Percentiles rank a stretch among this genome's conserved stretches.
phyloP scores from a whole-genome alignment of 2,797 vertebrate species.

The Chloroceryle amazona region DNA sequence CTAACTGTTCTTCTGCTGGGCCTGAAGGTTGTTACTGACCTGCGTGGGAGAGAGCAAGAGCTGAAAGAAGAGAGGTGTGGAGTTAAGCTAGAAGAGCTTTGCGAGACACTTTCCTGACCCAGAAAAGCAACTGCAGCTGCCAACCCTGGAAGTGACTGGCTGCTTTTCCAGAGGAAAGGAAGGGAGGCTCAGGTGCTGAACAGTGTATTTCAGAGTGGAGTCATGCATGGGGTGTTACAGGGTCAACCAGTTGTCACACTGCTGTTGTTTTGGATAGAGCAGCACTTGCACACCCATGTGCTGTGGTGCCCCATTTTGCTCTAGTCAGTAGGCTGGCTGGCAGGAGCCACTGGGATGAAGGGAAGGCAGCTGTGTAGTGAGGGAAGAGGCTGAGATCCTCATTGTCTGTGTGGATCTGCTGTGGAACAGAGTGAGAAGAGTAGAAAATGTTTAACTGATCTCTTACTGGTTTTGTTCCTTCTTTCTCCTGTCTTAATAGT shows the following conservation, averaged over 20 bases:
- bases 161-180: neutral
- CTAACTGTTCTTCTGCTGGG: neutral
- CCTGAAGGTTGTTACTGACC: neutral
- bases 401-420: neutral
- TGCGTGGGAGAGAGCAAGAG: neutral
- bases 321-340: neutral
- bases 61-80: neutral
- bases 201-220: accelerated
- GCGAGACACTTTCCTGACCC: neutral
- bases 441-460: neutral
- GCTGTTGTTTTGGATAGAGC: neutral
- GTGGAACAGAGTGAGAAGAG: neutral
- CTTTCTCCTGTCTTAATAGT: neutral
- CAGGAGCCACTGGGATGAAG: neutral
- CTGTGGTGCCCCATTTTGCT: accelerated
- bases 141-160: neutral
- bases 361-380: neutral
- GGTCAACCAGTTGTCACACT: neutral
- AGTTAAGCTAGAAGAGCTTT: neutral
- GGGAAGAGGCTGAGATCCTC: neutral
- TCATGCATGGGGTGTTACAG: neutral
- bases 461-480: neutral
- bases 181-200: neutral
- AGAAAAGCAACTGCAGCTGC: neutral
- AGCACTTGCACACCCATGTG: accelerated